Conservation (phyloP, 1,140 invertebrate genomes). For the Formica exsecta region DNA sequence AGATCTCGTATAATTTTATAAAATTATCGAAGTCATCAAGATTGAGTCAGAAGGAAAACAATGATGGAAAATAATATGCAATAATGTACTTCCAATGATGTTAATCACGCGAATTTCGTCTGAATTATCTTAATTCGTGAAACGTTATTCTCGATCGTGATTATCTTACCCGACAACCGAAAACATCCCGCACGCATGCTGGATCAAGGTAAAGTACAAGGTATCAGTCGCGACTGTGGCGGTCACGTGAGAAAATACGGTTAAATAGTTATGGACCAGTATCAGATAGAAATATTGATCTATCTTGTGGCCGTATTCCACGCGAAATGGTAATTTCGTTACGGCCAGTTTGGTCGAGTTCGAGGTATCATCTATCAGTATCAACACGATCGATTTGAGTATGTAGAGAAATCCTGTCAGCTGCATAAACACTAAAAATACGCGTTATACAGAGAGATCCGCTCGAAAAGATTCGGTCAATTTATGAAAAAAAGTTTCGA, state of each 20-base stretch:
- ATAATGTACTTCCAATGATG: not conserved
- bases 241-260: slow-evolving; percentile 22
- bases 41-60: not conserved
- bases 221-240: slow-evolving; percentile 35
- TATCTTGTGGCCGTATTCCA: slow-evolving; percentile 40
- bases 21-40: not conserved
- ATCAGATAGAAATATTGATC: slow-evolving; percentile 41
- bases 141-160: not conserved
- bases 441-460: no score
- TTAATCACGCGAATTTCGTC: not conserved
- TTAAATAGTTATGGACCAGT: slow-evolving; percentile 27
- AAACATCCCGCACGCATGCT: slow-evolving; percentile 54
- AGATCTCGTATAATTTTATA: not conserved
- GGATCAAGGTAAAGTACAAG: slow-evolving; percentile 32
- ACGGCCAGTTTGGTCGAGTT: slow-evolving; percentile 26
- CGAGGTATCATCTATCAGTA: slow-evolving; percentile 45
- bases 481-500: not conserved
- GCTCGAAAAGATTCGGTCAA: not conserved
- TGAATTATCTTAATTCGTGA: not conserved
- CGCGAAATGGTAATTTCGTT: slow-evolving; percentile 45
- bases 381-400: slow-evolving; percentile 44
- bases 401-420: slow-evolving; percentile 47
- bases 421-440: slow-evolving; percentile 33
- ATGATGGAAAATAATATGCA: not conserved
- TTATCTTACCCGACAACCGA: slow-evolving; percentile 45